Percentiles rank a stretch among this genome's conserved stretches.
Evolutionary conservation across 2,113 vertebrate species (phyloP).

Genomic region (Hemibagrus wyckioides): DNA sequence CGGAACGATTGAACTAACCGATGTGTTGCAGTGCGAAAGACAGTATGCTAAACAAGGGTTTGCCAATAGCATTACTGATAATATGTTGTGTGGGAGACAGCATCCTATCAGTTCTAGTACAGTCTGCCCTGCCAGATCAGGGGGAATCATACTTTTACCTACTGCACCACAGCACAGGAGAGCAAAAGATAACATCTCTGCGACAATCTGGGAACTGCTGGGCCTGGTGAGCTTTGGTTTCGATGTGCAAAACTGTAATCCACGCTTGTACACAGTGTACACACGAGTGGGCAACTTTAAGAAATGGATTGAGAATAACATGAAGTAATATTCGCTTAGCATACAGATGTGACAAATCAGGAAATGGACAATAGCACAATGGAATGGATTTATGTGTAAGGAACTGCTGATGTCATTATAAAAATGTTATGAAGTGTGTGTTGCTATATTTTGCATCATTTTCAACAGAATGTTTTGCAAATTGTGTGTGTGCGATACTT

Average conservation of each 20-base stretch:
- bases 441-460: too few relatives aligned
- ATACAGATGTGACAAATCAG: not conserved
- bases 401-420: not conserved
- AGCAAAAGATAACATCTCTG: conserved; percentile 65
- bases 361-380: conserved; percentile 8
- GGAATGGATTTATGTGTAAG: not conserved
- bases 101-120: conserved; percentile 68
- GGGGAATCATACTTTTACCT: conserved; percentile 77
- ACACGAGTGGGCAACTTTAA: conserved; percentile 79
- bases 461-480: too few relatives aligned
- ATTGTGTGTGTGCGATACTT: too few relatives aligned
- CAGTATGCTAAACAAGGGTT: conserved; percentile 77
- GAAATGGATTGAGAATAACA: conserved; percentile 87
- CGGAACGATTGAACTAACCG: conserved; percentile 71
- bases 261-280: conserved; percentile 76
- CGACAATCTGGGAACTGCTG: conserved; percentile 80
- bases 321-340: conserved; percentile 67
- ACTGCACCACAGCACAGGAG: conserved; percentile 33
- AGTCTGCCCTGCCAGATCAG: conserved; percentile 80
- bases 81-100: conserved; percentile 81
- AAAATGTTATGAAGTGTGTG: too few relatives aligned
- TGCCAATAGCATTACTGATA: conserved; percentile 79
- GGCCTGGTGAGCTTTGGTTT: conserved; percentile 85
- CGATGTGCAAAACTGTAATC: conserved; percentile 76
- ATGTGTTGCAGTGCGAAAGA: conserved; percentile 80